Evolutionary conservation across 2,888 invertebrate species (phyloP).

Genomic region (Thymelicus acteon): DNA sequence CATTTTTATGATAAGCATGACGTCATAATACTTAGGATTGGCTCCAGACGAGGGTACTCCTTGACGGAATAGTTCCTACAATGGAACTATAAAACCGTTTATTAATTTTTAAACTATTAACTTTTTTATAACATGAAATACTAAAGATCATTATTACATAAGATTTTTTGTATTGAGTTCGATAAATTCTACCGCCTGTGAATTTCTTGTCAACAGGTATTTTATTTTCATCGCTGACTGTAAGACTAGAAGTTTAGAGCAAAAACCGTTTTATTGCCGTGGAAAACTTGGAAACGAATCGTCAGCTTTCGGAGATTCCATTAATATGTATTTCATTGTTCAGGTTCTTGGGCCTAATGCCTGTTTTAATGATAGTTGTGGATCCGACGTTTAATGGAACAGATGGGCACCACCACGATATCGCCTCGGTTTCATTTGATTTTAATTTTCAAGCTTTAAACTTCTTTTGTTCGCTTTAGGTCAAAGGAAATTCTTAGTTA

Average conservation of each 20-base stretch:
- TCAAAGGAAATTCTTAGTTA: not conserved
- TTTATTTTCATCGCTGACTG: not conserved
- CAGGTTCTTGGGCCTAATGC: slow-evolving; percentile 32
- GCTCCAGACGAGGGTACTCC: too few species aligned
- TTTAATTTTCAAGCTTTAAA: slow-evolving; percentile 1
- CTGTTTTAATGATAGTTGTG: slow-evolving; percentile 35
- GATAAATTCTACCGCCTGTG: too few species aligned
- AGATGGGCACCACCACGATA: slow-evolving; percentile 21
- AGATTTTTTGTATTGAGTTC: too few species aligned
- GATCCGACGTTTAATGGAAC: slow-evolving; percentile 13
- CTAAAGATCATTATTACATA: too few species aligned
- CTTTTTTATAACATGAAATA: too few species aligned
- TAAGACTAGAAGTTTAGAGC: not conserved
- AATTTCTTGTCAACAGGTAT: not conserved
- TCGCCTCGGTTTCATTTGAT: slow-evolving; percentile 12
- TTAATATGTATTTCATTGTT: slow-evolving; percentile 39
- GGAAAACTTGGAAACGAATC: slow-evolving; percentile 35
- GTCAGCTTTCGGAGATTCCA: slow-evolving; percentile 34
- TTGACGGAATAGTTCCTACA: too few species aligned
- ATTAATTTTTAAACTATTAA: too few species aligned
- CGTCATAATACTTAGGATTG: too few species aligned
- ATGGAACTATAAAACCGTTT: too few species aligned
- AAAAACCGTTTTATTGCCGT: slow-evolving; percentile 21
- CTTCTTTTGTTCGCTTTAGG: too few species aligned
- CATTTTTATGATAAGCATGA: too few species aligned